phyloP scores from a whole-genome alignment of 2,888 invertebrate species.

The Cryptocephalus primarius region DNA sequence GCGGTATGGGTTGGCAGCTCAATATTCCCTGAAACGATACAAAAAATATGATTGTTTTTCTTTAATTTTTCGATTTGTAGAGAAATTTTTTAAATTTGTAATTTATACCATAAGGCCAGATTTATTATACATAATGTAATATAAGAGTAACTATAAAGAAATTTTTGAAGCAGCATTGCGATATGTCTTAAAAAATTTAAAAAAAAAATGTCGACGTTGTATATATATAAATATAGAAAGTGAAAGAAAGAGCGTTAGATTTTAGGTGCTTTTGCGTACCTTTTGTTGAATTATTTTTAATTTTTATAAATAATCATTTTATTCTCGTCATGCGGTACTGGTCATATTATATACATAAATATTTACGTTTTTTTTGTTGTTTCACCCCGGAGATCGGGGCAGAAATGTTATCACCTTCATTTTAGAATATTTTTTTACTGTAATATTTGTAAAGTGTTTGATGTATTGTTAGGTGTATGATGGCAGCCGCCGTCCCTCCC shows the following conservation, averaged over 20 bases:
- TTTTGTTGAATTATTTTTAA: conserved; percentile 31
- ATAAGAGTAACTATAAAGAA: conserved; percentile 25
- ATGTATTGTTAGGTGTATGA: conserved; percentile 18
- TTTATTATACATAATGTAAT: conserved; percentile 32
- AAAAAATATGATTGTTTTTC: background rate
- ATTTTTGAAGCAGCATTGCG: conserved; percentile 14
- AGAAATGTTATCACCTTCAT: conserved; percentile 21
- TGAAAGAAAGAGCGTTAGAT: conserved; percentile 17
- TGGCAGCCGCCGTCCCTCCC: background rate
- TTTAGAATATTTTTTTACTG: conserved; percentile 28
- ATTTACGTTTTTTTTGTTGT: conserved; percentile 18
- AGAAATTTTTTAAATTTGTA: conserved; percentile 27
- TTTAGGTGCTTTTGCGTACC: conserved; percentile 34
- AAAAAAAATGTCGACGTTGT: conserved; percentile 19
- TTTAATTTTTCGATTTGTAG: conserved; percentile 12
- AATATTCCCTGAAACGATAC: conserved; percentile 9
- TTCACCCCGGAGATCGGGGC: background rate
- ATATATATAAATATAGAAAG: conserved; percentile 12
- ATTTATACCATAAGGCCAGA: conserved; percentile 29
- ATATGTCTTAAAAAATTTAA: conserved; percentile 7
- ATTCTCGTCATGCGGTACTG: conserved; percentile 38
- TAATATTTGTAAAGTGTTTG: conserved; percentile 27
- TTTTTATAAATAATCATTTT: conserved; percentile 28
- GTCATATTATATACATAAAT: conserved; percentile 22
- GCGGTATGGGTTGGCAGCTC: conserved; percentile 24